Conservation (phyloP, 2,113 vertebrate species). For the Arizona elegans region DNA sequence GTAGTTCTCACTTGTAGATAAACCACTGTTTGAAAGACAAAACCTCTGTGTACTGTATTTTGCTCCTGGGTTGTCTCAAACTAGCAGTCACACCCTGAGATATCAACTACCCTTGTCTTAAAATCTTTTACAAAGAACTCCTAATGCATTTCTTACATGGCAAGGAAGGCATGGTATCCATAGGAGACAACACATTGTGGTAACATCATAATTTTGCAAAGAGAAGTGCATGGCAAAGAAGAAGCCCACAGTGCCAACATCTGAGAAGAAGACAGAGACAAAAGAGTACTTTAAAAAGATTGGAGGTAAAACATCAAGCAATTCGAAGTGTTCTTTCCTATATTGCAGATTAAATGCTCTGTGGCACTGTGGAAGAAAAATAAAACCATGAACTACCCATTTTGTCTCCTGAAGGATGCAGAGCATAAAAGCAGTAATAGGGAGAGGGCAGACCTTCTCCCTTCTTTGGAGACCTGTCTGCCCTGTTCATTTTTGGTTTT, state of each 20-base stretch:
- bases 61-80: no score
- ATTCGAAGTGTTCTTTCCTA: background rate
- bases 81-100: background rate
- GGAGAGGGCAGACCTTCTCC: background rate
- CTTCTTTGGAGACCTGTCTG: background rate
- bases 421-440: background rate
- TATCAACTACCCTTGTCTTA: background rate
- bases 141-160: background rate
- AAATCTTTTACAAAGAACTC: background rate
- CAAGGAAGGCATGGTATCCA: background rate
- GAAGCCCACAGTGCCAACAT: background rate
- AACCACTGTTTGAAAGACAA: no score
- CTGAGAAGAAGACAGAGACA: background rate
- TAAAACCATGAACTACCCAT: background rate
- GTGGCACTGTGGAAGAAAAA: background rate
- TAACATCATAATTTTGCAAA: background rate
- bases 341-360: background rate
- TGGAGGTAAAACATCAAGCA: background rate
- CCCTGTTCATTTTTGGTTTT: background rate
- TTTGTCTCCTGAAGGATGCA: background rate
- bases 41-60: no score
- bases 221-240: background rate
- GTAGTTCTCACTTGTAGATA: no score
- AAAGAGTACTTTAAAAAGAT: background rate
- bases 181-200: background rate